Evolutionary conservation across 2,797 vertebrate species (phyloP).

Genomic region (Rousettus madagascariensis): DNA sequence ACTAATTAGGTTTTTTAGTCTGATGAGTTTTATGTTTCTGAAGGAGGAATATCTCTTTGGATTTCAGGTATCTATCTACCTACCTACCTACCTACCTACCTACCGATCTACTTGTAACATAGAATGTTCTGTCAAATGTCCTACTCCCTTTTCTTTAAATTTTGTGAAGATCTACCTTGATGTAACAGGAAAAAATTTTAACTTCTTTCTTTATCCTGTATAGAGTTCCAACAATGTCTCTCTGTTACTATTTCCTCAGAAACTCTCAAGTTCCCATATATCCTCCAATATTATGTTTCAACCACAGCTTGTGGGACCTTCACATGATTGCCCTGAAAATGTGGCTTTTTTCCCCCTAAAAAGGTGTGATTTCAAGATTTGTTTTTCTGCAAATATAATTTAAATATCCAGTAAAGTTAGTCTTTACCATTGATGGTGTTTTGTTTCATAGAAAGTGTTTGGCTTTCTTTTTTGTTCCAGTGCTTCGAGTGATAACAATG

Average conservation of each 20-base stretch:
- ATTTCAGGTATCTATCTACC: not conserved
- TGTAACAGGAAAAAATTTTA: not conserved
- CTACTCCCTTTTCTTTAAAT: not conserved
- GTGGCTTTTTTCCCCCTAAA: not conserved
- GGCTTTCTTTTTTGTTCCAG: conserved; percentile 22
- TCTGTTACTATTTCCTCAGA: conserved; percentile 15
- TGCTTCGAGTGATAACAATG: not conserved
- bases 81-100: no score
- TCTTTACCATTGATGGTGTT: conserved; percentile 16
- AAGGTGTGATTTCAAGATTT: conserved; percentile 9
- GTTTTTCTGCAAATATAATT: conserved; percentile 38
- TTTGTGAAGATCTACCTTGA: not conserved
- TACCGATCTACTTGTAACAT: not conserved
- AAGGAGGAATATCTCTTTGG: not conserved
- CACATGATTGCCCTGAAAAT: not conserved
- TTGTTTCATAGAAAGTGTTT: not conserved
- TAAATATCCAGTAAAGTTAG: conserved; percentile 12
- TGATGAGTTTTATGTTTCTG: not conserved
- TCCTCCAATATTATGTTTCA: not conserved
- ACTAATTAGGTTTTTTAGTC: not conserved
- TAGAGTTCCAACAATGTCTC: not conserved
- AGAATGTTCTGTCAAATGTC: not conserved
- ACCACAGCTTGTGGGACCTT: not conserved
- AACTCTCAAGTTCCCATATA: not conserved
- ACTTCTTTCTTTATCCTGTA: not conserved